Base-by-base conservation (phyloP, 2,113 vertebrate species). In the Podarcis raffonei region DNA sequence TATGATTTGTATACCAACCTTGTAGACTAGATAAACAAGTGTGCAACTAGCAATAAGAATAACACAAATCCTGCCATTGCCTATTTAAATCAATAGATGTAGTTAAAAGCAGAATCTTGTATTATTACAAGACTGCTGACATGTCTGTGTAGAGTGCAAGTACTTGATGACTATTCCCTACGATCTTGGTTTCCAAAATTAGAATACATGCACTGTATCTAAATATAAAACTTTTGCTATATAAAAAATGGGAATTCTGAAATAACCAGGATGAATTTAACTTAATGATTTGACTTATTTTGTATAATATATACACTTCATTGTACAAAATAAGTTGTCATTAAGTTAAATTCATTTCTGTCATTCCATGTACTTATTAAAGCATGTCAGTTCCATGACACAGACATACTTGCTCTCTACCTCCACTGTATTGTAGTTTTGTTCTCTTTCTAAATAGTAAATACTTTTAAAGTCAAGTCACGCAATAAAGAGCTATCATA, bases 401-500 rank as follows among this genome's bases (percentile, higher is more conserved):
- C 82, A 53, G 23, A 20, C 16, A 59, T 2, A 57, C 27, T 30
- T 11, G 13, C n/a, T n/a, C 39, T 32, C 37, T 69, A 1, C 27
- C 65, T 84, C 53, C 16, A 32, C 7, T 48, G 48, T 37, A 16
- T 68, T 48, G 6, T n/a, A n/a, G 42, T 42, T 53, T 90, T 77
- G 57, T 86, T 87, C 0, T n/a, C 79, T 27, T 87, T 84, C 62
- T 32, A 83, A 66, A 90, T 74, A 53, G 1, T 2, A 85, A 68
- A 82, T 82, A 1, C 1, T 0, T 1, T 68, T 92, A 79, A 90
- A 86, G 18, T 5, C 77, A 62, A 66, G 12, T 69, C 39, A 77
- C 37, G 90, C 3, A 71, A 2, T 16, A 76, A 66, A 3, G 11
- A 81, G 72, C 91, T 91, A 65, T 81, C 92, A 32, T 97, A 99